Conservation (phyloP, 2,113 vertebrate genomes). For the Barbus barbus region DNA sequence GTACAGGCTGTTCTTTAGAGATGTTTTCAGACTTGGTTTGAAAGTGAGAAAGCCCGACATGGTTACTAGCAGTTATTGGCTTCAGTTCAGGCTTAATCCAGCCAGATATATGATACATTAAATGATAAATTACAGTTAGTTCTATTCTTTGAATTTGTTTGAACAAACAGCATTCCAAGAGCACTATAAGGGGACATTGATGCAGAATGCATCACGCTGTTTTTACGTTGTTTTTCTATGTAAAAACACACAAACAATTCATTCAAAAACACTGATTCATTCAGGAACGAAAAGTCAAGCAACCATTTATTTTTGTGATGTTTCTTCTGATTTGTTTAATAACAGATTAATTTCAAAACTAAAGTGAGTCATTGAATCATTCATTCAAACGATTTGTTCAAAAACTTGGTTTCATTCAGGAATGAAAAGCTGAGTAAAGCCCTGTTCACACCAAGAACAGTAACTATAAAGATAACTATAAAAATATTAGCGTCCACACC, state of each 20-base stretch:
- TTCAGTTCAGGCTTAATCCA: neutral
- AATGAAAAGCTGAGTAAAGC: no score
- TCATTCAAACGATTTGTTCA: no score
- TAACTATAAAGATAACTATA: no score
- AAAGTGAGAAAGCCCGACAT: neutral
- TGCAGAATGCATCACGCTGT: neutral
- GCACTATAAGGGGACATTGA: neutral
- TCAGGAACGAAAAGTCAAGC: no score
- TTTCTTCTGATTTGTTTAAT: no score
- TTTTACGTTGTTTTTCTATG: neutral
- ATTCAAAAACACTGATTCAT: no score
- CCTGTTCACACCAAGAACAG: no score
- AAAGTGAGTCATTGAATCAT: no score
- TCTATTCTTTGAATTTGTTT: neutral
- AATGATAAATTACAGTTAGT: neutral
- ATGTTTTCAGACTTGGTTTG: conserved; percentile 10
- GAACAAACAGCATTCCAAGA: neutral
- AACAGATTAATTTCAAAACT: no score
- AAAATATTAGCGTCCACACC: no score
- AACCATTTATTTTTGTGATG: no score
- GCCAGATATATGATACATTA: neutral
- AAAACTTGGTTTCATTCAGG: no score
- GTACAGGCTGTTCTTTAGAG: neutral
- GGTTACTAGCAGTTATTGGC: neutral
- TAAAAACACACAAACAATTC: neutral